Evolutionary conservation across 2,113 vertebrate genomes (phyloP).

Genomic region (Pseudolaguvia tuberculata): DNA sequence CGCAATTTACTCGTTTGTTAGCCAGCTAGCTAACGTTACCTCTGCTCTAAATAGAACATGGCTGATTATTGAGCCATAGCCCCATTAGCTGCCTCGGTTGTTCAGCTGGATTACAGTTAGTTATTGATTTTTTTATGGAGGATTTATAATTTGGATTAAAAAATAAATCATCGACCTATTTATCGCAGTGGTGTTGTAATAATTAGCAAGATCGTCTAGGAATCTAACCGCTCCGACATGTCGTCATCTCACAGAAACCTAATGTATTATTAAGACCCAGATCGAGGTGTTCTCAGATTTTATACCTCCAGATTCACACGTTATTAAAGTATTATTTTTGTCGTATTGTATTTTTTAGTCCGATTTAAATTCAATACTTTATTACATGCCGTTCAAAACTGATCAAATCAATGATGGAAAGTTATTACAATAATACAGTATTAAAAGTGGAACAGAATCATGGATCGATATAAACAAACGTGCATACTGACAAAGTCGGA

Average conservation of each 20-base stretch:
- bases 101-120: background rate
- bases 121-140: background rate
- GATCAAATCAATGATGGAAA: no score
- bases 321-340: no score
- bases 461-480: no score
- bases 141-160: background rate
- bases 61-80: constrained; percentile 19
- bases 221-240: background rate
- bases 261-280: background rate
- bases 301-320: no score
- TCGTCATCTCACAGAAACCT: background rate
- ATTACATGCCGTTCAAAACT: no score
- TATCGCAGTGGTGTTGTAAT: background rate
- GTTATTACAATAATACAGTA: no score
- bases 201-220: background rate
- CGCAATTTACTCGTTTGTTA: background rate
- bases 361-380: no score
- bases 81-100: background rate
- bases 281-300: background rate
- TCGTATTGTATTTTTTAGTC: no score
- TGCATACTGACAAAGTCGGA: no score
- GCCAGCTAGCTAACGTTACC: background rate
- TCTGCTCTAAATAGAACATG: constrained; percentile 11
- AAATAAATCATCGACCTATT: background rate
- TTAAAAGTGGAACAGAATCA: no score